Evolutionary conservation across 2,888 invertebrate species (phyloP), one percentile per base, ranked within the genome.

Genomic region (Drosophila greeni): DNA sequence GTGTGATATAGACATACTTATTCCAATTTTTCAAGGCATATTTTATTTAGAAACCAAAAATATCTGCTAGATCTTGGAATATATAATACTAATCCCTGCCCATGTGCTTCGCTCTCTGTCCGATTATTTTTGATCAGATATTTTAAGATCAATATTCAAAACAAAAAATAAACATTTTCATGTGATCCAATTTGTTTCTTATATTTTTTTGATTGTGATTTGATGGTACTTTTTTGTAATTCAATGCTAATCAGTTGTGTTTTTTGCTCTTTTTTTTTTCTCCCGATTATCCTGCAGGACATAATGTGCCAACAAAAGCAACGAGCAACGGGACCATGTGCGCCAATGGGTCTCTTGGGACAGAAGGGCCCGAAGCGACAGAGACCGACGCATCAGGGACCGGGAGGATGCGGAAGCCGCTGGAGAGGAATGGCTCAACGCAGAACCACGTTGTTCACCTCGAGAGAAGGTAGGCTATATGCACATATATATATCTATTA

Each of bases 391-490:
- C 89, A 89, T 88, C 89, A 88, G 88, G 89, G 89, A 84, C 89
- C 89, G 88, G 89, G 89, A 79, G 89, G 89, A 85, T 89, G 89
- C 89, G 89, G 89, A 86, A 89, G 88, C 84, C 89, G 94, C 85
- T 95, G 94, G 95, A 95, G 96, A 93, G 96, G 95, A 90, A 94
- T 94, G 94, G 93, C 94, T 91, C 96, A 96, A 92, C 94, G 95
- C 91, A 93, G 96, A 93, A 95, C 94, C 95, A 96, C 95, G 91
- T 95, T 96, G 93, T 97, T 97, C 95, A 96, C 95, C 96, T 97
- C 95, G 94, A 97, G 96, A 96, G 97, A 95, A 95, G 96, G 80
- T 82, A 77, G 62, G 36, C 12, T 20, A 20, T 20, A 20, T 3
- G 2, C 20, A n/a, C 3, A 20, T 20, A 20, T 40, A 40, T 20